These are phyloP conservation scores for Xyrauchen texanus DNA, from an alignment of 2,113 vertebrate genomes.

Conservation along the genomic window DNA sequence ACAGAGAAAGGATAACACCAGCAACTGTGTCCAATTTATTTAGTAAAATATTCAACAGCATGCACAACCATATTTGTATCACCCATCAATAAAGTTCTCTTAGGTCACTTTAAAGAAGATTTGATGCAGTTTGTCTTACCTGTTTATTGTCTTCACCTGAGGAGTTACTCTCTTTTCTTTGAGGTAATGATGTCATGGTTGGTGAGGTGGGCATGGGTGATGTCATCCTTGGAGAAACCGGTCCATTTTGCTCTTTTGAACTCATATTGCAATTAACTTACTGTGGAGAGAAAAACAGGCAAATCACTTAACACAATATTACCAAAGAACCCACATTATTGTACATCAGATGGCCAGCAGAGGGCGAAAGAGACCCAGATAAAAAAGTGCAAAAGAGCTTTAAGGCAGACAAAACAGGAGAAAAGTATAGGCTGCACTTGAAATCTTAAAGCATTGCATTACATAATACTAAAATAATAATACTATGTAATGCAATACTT, in stretches of 20 bases:
- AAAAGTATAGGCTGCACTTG: too few relatives aligned
- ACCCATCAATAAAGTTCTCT: too few relatives aligned
- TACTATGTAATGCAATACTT: too few relatives aligned
- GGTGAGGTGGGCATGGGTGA: constrained; percentile 18
- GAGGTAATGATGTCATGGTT: background rate
- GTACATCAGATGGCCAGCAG: background rate
- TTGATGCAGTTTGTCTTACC: constrained; percentile 1
- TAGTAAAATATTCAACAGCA: too few relatives aligned
- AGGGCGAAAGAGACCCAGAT: background rate
- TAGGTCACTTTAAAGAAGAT: background rate
- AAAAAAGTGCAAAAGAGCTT: too few relatives aligned
- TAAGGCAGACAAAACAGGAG: too few relatives aligned
- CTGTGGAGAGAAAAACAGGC: background rate
- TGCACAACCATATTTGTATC: too few relatives aligned
- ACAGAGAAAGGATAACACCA: too few relatives aligned
- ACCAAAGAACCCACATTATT: background rate
- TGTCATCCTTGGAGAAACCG: background rate
- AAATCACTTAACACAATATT: constrained; percentile 6
- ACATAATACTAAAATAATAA: too few relatives aligned
- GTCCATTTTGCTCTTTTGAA: constrained; percentile 24
- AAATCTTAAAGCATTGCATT: too few relatives aligned
- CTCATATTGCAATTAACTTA: constrained; percentile 29
- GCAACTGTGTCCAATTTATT: too few relatives aligned
- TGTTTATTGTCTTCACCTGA: constrained; percentile 18
- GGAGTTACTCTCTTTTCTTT: constrained; percentile 28